Base-by-base conservation (phyloP, 2,888 invertebrate species). In the Euphydryas editha region DNA sequence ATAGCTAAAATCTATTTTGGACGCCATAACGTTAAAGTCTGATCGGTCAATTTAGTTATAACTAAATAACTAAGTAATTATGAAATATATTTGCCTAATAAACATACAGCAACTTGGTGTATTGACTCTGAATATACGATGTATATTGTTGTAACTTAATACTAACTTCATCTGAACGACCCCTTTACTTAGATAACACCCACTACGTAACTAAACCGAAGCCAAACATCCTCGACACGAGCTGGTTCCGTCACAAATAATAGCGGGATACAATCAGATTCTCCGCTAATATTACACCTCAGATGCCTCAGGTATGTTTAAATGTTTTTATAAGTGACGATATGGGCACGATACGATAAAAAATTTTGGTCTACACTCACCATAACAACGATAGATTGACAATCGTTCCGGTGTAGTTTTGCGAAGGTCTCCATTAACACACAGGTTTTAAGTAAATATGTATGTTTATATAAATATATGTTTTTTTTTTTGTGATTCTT, bases 221-320 rank as follows among this genome's bases (percentile, higher is more conserved):
- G 54, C 17, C 54, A 54, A 54, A 36, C n/a, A 51, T 36, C 54
- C 36, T 54, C 47, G 62, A 56, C 47, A 62, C 46, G 62, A 49
- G 18, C 58, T 58, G 51, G 58, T 36, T 30, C 51, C 42, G 62
- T 62, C 66, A 62, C 51, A 37, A 49, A 60, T 60, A 60, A 62
- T 62, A 58, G 54, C 42, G 51, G 58, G 62, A 62, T 59, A 58
- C 62, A 62, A 67, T 67, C 66, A 62, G 62, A 67, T 67, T 67
- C 58, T 49, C 46, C 55, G 62, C 54, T 36, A 55, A 55, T 44
- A 49, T 62, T 57, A 62, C 66, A 58, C 58, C 58, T 44, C 30
- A 59, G 55, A 59, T 24, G 59, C 46, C 47, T 54, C 39, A 54
- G 30, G 59, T 63, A 54, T 46, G 30, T 54, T 46, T 15, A 13